These are phyloP conservation scores for Diaphora mendica DNA, from an alignment of 2,888 invertebrate genomes.

Conservation along the genomic window DNA sequence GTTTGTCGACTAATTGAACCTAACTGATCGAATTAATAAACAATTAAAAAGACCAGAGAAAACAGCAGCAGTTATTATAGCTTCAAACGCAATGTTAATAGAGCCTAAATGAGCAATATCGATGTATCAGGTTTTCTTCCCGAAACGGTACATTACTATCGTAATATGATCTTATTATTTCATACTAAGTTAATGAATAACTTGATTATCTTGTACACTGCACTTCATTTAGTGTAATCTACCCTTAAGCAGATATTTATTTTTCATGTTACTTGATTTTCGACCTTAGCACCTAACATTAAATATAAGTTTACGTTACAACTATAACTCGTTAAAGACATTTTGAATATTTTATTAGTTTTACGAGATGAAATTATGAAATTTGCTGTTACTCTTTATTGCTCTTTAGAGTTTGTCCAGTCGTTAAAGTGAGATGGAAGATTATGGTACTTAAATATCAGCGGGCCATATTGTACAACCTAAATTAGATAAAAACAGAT, in stretches of 20 bases:
- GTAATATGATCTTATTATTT: not conserved
- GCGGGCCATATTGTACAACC: slow-evolving; percentile 9
- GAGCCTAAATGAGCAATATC: not conserved
- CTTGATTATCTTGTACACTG: slow-evolving; percentile 5
- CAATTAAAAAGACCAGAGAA: no score
- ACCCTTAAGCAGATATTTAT: not conserved
- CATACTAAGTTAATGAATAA: not conserved
- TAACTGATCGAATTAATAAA: not conserved
- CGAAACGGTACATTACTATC: not conserved
- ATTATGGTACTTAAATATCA: not conserved
- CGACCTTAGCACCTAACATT: not conserved
- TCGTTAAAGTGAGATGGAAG: not conserved
- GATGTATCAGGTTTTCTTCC: not conserved
- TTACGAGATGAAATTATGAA: not conserved
- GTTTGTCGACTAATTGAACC: not conserved
- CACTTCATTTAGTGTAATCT: not conserved
- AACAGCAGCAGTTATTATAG: no score
- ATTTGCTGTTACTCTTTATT: not conserved
- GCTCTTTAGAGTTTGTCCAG: not conserved
- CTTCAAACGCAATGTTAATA: not conserved
- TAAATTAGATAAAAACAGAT: not conserved
- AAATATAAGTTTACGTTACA: not conserved
- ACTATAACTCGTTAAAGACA: not conserved
- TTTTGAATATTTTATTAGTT: slow-evolving; percentile 2
- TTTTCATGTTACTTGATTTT: not conserved